Evolutionary conservation across 2,113 vertebrate species (phyloP).

Genomic region (Cynocephalus volans): DNA sequence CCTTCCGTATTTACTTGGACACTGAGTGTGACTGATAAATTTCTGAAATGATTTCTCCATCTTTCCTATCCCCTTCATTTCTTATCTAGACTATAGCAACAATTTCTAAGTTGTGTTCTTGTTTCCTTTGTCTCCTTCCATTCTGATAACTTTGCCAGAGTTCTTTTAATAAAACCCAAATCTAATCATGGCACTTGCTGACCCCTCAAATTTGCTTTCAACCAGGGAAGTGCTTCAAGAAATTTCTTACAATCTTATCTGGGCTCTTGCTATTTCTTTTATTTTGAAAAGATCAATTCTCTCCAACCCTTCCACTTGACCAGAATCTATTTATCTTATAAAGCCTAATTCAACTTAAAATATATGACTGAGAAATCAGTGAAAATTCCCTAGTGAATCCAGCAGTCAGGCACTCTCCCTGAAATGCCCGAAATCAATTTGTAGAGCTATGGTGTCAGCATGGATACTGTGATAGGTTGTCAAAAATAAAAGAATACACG

Average conservation of each 20-base stretch:
- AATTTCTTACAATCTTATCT: not conserved
- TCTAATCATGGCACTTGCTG: not conserved
- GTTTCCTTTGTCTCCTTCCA: not conserved
- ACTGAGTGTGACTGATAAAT: not conserved
- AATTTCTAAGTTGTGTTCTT: not conserved
- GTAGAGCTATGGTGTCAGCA: not conserved
- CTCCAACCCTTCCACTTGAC: not conserved
- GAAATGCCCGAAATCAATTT: not conserved
- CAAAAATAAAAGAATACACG: not conserved
- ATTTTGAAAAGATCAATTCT: constrained; percentile 49
- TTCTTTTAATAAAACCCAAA: constrained; percentile 7
- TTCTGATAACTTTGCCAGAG: not conserved
- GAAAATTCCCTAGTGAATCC: not conserved
- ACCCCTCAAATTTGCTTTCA: not conserved
- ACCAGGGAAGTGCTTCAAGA: not conserved
- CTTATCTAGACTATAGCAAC: not conserved
- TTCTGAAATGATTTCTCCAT: not conserved
- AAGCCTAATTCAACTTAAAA: not conserved
- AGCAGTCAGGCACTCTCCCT: not conserved
- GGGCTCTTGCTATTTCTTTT: not conserved
- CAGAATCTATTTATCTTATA: not conserved
- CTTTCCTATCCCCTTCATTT: not conserved
- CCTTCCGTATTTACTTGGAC: not conserved
- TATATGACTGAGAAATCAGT: not conserved
- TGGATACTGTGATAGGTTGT: not conserved